Conservation (phyloP, 1,140 invertebrate genomes). For the Drosophila bocqueti region DNA sequence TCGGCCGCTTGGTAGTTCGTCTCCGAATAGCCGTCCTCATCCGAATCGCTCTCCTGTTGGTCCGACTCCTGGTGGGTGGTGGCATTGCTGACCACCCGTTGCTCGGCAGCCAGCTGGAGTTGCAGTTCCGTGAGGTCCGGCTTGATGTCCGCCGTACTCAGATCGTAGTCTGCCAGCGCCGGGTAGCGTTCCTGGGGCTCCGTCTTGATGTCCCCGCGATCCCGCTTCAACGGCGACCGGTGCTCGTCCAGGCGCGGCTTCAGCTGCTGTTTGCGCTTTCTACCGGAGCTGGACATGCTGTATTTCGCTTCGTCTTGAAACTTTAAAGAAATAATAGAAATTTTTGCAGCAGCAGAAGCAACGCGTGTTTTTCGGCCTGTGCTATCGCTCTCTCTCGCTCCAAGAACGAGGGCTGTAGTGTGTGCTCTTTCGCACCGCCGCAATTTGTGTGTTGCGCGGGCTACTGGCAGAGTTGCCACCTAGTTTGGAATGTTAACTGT, state of each 20-base stretch:
- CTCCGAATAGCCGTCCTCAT: slow-evolving; percentile 74
- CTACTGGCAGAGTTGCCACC: slow-evolving; percentile 49
- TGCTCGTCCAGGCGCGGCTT: slow-evolving; percentile 68
- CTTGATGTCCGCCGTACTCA: slow-evolving; percentile 57
- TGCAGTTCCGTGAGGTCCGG: slow-evolving; percentile 68
- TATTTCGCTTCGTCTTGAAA: neutral
- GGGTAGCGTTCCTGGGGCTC: slow-evolving; percentile 49
- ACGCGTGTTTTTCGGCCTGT: slow-evolving; percentile 64
- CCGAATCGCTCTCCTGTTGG: slow-evolving; percentile 67
- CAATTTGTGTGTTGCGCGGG: slow-evolving; percentile 50
- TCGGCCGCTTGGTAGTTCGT: slow-evolving; percentile 49
- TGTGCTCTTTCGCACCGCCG: slow-evolving; percentile 69
- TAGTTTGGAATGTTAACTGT: slow-evolving; percentile 1
- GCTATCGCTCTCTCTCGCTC: slow-evolving; percentile 59
- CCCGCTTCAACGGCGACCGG: slow-evolving; percentile 62
- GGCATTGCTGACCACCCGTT: slow-evolving; percentile 6
- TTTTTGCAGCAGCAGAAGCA: slow-evolving; percentile 39
- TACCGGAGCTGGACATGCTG: slow-evolving; percentile 62
- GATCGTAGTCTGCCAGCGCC: slow-evolving; percentile 62
- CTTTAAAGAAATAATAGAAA: slow-evolving; percentile 22
- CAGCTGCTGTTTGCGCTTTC: slow-evolving; percentile 69
- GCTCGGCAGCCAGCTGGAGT: slow-evolving; percentile 49
- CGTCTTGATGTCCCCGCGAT: slow-evolving; percentile 46
- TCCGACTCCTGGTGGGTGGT: slow-evolving; percentile 33
- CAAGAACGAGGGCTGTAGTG: slow-evolving; percentile 31